A percentile compares a stretch with the other conserved stretches of the same genome.
These are phyloP conservation scores for Ricordea florida DNA, from an alignment of 92 coral and sea anemone genomes.

Conservation along the genomic window DNA sequence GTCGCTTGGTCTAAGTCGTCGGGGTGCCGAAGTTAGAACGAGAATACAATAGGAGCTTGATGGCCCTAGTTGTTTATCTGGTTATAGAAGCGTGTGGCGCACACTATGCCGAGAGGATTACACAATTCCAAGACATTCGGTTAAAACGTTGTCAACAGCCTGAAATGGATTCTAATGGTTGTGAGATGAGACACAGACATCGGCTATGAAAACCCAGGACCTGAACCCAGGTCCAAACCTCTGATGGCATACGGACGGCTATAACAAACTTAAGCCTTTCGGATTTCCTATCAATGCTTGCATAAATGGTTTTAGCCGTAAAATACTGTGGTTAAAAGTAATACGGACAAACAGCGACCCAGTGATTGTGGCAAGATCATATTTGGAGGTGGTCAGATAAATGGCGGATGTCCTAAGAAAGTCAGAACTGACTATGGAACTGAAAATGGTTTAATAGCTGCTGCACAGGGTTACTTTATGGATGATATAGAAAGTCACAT, in stretches of 20 bases:
- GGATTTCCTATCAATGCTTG: conserved; percentile 37
- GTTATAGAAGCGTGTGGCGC: conserved; percentile 65
- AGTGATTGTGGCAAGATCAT: conserved; percentile 22
- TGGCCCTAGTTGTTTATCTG: conserved; percentile 54
- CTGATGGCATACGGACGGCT: conserved; percentile 32
- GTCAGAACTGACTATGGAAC: conserved; percentile 54
- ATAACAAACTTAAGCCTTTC: conserved; percentile 15
- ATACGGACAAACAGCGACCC: conserved; percentile 48
- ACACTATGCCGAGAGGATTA: conserved; percentile 50
- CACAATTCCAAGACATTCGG: conserved; percentile 50
- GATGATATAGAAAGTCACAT: conserved; percentile 34
- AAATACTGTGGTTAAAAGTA: conserved; percentile 40
- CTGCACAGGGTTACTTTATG: conserved; percentile 29
- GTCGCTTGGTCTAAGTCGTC: conserved; percentile 53
- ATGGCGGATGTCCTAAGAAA: conserved; percentile 51
- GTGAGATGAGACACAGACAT: conserved; percentile 23
- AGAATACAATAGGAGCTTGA: conserved; percentile 58
- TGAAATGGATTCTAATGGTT: conserved; percentile 61
- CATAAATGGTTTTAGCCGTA: conserved; percentile 30
- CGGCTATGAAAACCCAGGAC: conserved; percentile 21
- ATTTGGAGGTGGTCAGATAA: conserved; percentile 29
- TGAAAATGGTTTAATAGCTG: conserved; percentile 34
- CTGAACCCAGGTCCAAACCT: conserved; percentile 31
- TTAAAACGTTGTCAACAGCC: conserved; percentile 23
- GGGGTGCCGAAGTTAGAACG: conserved; percentile 7